Conservation (phyloP, 2,888 invertebrate species). For the Drosophila borealis region DNA sequence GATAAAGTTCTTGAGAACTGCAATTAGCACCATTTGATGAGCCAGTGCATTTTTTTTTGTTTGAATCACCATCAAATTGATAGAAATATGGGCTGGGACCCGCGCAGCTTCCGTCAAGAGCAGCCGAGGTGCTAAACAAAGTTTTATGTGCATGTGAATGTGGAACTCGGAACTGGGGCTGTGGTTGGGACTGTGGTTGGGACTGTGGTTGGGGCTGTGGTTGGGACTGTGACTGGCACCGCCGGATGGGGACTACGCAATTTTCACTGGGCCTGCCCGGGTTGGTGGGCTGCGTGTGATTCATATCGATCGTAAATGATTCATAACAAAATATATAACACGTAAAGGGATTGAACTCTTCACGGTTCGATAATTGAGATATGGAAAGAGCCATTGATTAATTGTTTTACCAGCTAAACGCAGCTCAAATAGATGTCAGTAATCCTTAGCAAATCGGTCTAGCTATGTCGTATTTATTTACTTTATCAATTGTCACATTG, state of each 20-base stretch:
- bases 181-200: neutral
- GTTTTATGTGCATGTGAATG: slow-evolving; percentile 7
- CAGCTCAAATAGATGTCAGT: neutral
- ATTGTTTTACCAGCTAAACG: slow-evolving; percentile 3
- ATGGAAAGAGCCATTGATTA: slow-evolving; percentile 16
- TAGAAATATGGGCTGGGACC: slow-evolving; percentile 20
- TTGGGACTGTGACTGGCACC: slow-evolving; percentile 34
- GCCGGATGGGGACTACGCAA: slow-evolving; percentile 7
- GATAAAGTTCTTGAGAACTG: slow-evolving; percentile 20
- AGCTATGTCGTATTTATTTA: slow-evolving; percentile 25
- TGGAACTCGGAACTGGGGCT: neutral
- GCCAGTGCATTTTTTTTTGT: slow-evolving; percentile 31
- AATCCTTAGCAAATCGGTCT: slow-evolving; percentile 25
- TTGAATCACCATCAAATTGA: slow-evolving; percentile 34
- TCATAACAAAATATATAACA: slow-evolving; percentile 13
- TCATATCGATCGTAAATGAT: slow-evolving; percentile 29
- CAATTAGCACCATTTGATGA: slow-evolving; percentile 49
- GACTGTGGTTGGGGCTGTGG: neutral
- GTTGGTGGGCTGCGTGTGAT: slow-evolving; percentile 12
- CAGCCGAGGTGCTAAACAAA: slow-evolving; percentile 45
- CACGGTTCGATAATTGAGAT: slow-evolving; percentile 6
- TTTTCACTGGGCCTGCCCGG: slow-evolving; percentile 23
- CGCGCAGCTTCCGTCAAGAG: slow-evolving; percentile 38
- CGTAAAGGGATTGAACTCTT: neutral
- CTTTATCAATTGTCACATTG: slow-evolving; percentile 38